Conservation (phyloP, 2,888 invertebrate genomes). For the Ceraclea dissimilis region DNA sequence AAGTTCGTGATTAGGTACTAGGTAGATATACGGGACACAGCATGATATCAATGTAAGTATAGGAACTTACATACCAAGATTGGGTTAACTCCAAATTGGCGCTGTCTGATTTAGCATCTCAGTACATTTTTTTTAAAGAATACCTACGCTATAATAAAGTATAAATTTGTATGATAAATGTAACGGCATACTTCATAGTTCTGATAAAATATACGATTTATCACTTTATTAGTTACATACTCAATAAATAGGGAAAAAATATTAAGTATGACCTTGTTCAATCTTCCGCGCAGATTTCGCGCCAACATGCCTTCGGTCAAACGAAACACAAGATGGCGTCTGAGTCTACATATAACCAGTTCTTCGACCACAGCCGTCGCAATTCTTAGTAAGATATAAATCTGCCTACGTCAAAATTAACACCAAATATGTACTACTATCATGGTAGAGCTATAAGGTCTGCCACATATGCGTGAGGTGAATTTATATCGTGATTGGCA, state of each 20-base stretch:
- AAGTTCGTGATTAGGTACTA: no score
- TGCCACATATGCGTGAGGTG: no score
- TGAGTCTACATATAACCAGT: neutral
- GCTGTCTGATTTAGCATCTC: no score
- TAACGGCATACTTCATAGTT: no score
- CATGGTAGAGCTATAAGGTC: neutral
- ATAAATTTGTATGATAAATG: no score
- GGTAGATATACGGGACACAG: neutral
- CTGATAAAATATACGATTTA: no score
- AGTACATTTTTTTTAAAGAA: no score
- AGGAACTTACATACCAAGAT: no score
- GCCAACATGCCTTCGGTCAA: slow-evolving; percentile 10
- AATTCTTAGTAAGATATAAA: neutral
- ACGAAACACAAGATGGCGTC: slow-evolving; percentile 4
- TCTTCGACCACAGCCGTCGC: neutral
- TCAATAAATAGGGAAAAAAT: neutral
- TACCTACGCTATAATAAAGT: no score
- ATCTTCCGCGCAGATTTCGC: slow-evolving; percentile 9
- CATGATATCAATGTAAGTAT: neutral
- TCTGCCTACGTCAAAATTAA: slow-evolving; percentile 1
- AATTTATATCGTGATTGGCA: no score
- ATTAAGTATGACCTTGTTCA: slow-evolving; percentile 3
- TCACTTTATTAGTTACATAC: no score
- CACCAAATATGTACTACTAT: neutral
- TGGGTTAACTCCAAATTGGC: no score